phyloP scores from a whole-genome alignment of 2,113 vertebrate species.

The Carassius auratus region DNA sequence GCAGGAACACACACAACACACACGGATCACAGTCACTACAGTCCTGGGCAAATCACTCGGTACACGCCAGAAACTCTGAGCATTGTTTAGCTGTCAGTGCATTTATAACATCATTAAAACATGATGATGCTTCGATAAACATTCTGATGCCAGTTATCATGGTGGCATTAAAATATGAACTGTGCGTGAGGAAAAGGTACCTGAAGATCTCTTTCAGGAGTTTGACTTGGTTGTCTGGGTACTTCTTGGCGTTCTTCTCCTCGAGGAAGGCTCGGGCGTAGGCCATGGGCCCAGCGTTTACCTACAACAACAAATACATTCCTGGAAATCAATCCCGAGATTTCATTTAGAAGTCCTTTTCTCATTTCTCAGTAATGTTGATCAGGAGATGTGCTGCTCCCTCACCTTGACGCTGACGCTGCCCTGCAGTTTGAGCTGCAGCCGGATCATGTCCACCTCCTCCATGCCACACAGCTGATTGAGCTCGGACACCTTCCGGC shows the following conservation, averaged over 20 bases:
- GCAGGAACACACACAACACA: slow-evolving; percentile 38
- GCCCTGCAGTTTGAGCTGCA: slow-evolving; percentile 97
- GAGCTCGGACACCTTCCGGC: slow-evolving; percentile 93
- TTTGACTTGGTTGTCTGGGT: slow-evolving; percentile 98
- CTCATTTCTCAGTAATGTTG: no score
- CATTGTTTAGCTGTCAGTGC: not conserved
- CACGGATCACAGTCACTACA: no score
- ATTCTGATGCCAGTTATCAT: no score
- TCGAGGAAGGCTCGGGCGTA: slow-evolving; percentile 96
- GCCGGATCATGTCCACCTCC: slow-evolving; percentile 97
- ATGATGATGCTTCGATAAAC: no score
- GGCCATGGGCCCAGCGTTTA: slow-evolving; percentile 97
- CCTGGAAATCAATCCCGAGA: not conserved
- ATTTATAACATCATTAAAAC: not conserved
- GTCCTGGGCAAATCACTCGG: no score
- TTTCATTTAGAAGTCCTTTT: no score
- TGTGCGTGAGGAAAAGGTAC: slow-evolving; percentile 66
- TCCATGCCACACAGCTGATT: slow-evolving; percentile 93
- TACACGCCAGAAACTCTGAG: not conserved
- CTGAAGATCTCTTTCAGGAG: slow-evolving; percentile 98
- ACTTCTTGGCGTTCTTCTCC: slow-evolving; percentile 96
- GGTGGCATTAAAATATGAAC: no score
- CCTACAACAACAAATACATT: slow-evolving; percentile 68
- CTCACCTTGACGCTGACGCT: slow-evolving; percentile 92
- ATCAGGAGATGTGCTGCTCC: no score